Base-by-base conservation (phyloP, 2,113 vertebrate species). In the Emydura subglobosa region DNA sequence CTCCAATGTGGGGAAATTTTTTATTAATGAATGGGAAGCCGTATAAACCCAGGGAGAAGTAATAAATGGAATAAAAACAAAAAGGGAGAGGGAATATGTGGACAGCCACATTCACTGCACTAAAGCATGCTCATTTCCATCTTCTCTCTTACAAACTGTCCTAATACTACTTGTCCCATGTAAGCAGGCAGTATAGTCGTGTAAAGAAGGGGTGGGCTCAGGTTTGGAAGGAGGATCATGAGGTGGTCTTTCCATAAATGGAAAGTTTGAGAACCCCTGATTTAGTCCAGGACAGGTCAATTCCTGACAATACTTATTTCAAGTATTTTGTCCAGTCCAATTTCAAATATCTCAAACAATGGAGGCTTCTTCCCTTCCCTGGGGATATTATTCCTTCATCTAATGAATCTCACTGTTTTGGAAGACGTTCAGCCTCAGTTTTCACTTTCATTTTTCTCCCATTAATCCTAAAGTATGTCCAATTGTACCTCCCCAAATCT, bases 281-380 rank as follows among this genome's bases (percentile, higher is more conserved):
- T 59, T 95, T 91, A 95, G 78, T 90, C 27, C 47, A 86, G 19
- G 25, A 17, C 16, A 88, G 84, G 79, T 80, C 72, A 87, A 25
- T 74, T 93, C 90, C 93, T 94, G 24, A n/a, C 17, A 12, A 86
- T 50, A 47, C 83, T n/a, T 90, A 87, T 96, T 74, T 50, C 57
- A 39, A 94, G 78, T 80, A 68, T 79, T 94, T 51, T 88, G 49
- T 14, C 61, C 86, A 61, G 24, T 86, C 83, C 89, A 90, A 17
- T 49, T 87, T 89, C 42, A 59, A 93, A 81, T 95, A n/a, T 21
- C 89, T 94, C 14, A 86, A 54, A 88, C 19, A 79, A 81, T 44
- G 94, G 25, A 83, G 81, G 8, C 1, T 83, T 87, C 83, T 24
- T 13, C 5, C 3, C 3, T 79, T 89, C 88, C 5, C n/a, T 83